A percentile compares a stretch with the other conserved stretches of the same genome.
Conservation (phyloP, 1,140 invertebrate species). For the Drosophila erecta region DNA sequence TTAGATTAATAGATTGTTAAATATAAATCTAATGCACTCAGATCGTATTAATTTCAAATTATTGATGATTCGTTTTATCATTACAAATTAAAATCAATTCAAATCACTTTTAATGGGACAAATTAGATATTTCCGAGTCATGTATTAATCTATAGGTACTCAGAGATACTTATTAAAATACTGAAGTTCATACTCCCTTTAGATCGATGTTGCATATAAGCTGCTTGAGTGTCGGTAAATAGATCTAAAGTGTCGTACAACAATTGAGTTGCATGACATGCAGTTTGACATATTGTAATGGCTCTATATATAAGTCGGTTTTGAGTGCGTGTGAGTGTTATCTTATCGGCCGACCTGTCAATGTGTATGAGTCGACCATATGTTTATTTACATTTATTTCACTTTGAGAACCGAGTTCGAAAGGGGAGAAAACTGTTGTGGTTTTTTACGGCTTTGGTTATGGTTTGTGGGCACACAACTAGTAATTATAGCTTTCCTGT, state of each 20-base stretch:
- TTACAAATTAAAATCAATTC: too few species aligned
- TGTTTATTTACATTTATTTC: slow-evolving; percentile 50
- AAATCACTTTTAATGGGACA: not conserved
- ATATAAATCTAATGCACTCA: too few species aligned
- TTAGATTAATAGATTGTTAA: too few species aligned
- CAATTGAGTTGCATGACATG: slow-evolving; percentile 43
- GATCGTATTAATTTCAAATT: too few species aligned
- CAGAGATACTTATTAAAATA: not conserved
- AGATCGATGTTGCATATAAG: slow-evolving; percentile 8
- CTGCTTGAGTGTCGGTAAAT: slow-evolving; percentile 6
- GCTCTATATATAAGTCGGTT: slow-evolving; percentile 8
- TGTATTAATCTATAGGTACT: too few species aligned
- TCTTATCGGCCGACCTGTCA: slow-evolving; percentile 43
- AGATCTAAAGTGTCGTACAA: slow-evolving; percentile 36
- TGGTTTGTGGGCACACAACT: too few species aligned
- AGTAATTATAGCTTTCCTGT: not conserved
- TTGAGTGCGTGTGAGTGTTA: slow-evolving; percentile 28
- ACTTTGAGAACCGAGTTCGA: slow-evolving; percentile 20
- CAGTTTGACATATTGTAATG: slow-evolving; percentile 45
- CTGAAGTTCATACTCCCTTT: not conserved
- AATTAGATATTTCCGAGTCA: not conserved
- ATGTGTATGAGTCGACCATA: slow-evolving; percentile 31
- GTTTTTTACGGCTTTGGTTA: not conserved
- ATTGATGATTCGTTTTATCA: too few species aligned
- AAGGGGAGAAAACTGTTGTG: slow-evolving; percentile 6